Percentiles rank a stretch among this genome's conserved stretches.
These are phyloP conservation scores for Drosophila ohnishii DNA, from an alignment of 1,140 invertebrate genomes.

Conservation along the genomic window DNA sequence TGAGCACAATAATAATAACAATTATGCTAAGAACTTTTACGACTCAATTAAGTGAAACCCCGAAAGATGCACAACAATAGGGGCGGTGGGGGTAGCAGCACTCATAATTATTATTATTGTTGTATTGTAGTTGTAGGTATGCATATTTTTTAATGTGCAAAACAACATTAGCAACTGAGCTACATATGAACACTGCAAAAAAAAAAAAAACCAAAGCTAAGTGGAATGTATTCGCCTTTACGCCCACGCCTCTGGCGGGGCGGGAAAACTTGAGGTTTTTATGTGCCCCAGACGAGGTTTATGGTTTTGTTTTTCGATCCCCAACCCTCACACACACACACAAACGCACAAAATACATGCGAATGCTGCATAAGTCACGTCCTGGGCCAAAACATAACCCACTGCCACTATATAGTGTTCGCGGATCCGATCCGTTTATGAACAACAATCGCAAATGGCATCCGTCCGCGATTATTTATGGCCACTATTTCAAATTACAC, in stretches of 20 bases:
- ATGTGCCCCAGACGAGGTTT: conserved; percentile 75
- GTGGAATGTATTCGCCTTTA: conserved; percentile 50
- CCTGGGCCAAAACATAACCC: conserved; percentile 57
- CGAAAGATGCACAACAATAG: conserved; percentile 41
- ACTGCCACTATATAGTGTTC: conserved; percentile 21
- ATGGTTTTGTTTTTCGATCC: conserved; percentile 68
- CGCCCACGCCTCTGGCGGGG: conserved; percentile 21
- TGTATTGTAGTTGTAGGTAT: background rate
- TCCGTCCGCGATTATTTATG: conserved; percentile 46
- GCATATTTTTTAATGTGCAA: conserved; percentile 27
- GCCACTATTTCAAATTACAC: conserved; percentile 50
- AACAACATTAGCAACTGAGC: conserved; percentile 28
- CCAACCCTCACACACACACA: background rate
- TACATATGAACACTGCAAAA: conserved; percentile 60
- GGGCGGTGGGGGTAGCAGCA: conserved; percentile 2
- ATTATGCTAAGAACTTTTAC: too few species aligned
- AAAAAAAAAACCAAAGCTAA: conserved; percentile 62
- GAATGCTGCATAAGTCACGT: conserved; percentile 69
- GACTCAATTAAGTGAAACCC: too few species aligned
- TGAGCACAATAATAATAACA: too few species aligned
- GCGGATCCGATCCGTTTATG: conserved; percentile 31
- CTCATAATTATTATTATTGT: conserved; percentile 31
- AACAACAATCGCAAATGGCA: conserved; percentile 39
- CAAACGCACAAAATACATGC: conserved; percentile 16
- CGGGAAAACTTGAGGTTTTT: conserved; percentile 43